Evolutionary conservation across 2,113 vertebrate genomes (phyloP).

Genomic region (Forbesichthys papilliferus): DNA sequence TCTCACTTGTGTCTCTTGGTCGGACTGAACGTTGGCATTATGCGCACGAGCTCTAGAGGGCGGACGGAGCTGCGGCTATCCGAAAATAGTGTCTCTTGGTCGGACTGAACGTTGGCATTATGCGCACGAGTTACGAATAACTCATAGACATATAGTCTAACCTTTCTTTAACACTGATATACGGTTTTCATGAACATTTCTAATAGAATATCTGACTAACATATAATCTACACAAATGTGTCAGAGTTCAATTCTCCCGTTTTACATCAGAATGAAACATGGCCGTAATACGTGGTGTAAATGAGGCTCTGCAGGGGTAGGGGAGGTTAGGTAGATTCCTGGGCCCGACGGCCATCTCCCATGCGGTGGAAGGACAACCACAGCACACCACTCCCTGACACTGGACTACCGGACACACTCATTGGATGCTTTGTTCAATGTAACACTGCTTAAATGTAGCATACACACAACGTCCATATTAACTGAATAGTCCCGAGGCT

Average conservation of each 20-base stretch:
- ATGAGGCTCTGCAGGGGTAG: conserved; percentile 55
- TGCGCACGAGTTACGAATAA: no score
- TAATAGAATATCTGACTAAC: neutral
- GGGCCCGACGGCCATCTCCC: conserved; percentile 56
- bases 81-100: no score
- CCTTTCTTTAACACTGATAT: neutral
- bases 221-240: neutral
- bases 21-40: no score
- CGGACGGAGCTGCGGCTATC: no score
- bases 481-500: neutral
- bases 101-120: no score
- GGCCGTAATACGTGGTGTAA: conserved; percentile 50
- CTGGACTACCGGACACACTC: conserved; percentile 14
- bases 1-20: neutral
- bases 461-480: neutral
- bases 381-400: conserved; percentile 44
- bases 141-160: neutral
- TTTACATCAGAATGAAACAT: conserved; percentile 19
- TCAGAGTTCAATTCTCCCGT: neutral
- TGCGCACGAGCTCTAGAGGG: no score
- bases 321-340: conserved; percentile 68
- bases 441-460: conserved; percentile 7
- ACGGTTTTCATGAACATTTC: neutral
- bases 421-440: conserved; percentile 2
- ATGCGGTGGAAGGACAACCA: conserved; percentile 56